A percentile compares a stretch with the other conserved stretches of the same genome.
phyloP scores from a whole-genome alignment of 2,797 vertebrate species.

The Manis pentadactyla region DNA sequence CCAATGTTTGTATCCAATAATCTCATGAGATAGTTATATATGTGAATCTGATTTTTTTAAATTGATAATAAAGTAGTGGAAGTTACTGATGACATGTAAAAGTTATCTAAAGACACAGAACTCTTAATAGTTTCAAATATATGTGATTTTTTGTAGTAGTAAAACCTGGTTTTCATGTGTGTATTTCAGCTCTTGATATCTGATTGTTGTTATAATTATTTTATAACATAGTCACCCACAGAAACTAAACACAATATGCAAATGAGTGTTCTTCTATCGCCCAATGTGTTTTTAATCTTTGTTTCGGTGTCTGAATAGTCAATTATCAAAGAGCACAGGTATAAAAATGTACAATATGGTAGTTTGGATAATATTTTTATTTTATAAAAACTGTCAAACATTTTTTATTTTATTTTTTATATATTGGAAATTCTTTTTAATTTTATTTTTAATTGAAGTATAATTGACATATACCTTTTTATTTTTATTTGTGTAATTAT shows the following conservation, averaged over 20 bases:
- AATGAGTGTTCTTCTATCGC: background rate
- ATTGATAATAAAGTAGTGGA: background rate
- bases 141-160: background rate
- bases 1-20: background rate
- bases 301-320: background rate
- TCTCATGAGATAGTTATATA: background rate
- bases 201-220: background rate
- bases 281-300: background rate
- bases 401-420: no score
- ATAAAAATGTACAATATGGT: background rate
- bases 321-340: background rate
- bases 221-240: background rate
- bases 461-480: background rate
- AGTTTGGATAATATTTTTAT: background rate
- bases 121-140: background rate
- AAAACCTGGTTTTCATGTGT: background rate
- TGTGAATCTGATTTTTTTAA: background rate
- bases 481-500: background rate
- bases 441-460: no score
- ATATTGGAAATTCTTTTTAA: no score
- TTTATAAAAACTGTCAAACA: background rate
- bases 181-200: background rate
- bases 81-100: background rate
- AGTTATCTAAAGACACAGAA: background rate
- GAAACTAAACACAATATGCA: background rate